Percentiles rank a stretch among this genome's conserved stretches.
These are phyloP conservation scores for Adelges cooleyi DNA, from an alignment of 1,140 invertebrate genomes.

Conservation along the genomic window DNA sequence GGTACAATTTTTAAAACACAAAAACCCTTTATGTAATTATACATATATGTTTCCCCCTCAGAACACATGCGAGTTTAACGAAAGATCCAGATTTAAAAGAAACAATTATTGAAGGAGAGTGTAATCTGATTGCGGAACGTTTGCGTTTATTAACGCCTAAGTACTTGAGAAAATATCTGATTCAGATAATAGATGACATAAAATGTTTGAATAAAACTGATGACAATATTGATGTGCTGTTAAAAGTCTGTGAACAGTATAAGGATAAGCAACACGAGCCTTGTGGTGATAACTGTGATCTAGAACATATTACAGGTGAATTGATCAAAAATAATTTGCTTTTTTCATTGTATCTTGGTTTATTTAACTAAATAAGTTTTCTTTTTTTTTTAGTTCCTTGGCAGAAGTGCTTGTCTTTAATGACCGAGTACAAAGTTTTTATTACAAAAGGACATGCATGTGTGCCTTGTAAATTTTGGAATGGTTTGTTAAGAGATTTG, in stretches of 20 bases:
- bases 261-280: slow-evolving; percentile 3
- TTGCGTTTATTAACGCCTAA: slow-evolving; percentile 8
- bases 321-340: not conserved
- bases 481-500: not conserved
- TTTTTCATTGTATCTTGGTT: not conserved
- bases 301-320: not conserved
- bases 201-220: not conserved
- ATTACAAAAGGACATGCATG: not conserved
- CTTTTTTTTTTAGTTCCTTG: slow-evolving; percentile 13
- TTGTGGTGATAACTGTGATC: not conserved
- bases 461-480: slow-evolving; percentile 7
- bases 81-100: not conserved
- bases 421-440: not conserved
- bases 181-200: slow-evolving; percentile 3
- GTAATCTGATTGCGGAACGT: slow-evolving; percentile 4
- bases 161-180: not conserved
- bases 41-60: not conserved
- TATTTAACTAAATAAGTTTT: not conserved
- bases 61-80: slow-evolving; percentile 17
- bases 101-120: slow-evolving; percentile 9
- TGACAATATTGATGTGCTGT: slow-evolving; percentile 2
- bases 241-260: not conserved
- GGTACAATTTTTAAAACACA: too few relatives aligned
- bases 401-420: not conserved
- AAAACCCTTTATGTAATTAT: not conserved